Conservation (phyloP, 2,113 vertebrate species). For the Sceloporus tristichus region DNA sequence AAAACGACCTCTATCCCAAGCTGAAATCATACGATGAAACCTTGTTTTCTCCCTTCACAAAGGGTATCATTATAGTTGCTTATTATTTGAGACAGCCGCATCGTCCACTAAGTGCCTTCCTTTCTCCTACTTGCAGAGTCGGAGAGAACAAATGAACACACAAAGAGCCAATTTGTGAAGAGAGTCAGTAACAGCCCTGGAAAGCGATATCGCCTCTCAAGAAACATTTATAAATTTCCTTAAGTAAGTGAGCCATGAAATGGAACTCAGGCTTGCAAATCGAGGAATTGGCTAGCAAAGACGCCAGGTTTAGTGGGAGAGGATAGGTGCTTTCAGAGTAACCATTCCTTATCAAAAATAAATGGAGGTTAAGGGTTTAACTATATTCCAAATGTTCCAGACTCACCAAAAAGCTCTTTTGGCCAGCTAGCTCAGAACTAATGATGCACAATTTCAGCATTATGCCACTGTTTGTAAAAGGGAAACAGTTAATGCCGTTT, state of each 20-base stretch:
- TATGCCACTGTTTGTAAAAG: neutral
- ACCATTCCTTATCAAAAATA: neutral
- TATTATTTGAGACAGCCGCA: slow-evolving; percentile 16
- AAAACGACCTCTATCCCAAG: slow-evolving; percentile 1
- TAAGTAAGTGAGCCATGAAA: slow-evolving; percentile 9
- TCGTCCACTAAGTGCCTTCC: slow-evolving; percentile 13
- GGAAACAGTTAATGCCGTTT: neutral
- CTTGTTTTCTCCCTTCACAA: slow-evolving; percentile 28
- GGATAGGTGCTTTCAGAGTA: neutral
- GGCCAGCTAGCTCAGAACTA: neutral
- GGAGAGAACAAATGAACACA: slow-evolving; percentile 46
- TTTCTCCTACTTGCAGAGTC: slow-evolving; percentile 6
- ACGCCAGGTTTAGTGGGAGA: neutral
- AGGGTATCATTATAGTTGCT: slow-evolving; percentile 31
- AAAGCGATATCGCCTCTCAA: neutral
- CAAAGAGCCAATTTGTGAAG: neutral
- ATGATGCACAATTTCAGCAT: neutral
- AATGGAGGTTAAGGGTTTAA: neutral
- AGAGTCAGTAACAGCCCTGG: slow-evolving; percentile 38
- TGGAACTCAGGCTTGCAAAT: neutral
- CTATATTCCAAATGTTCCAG: neutral
- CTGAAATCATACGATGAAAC: slow-evolving; percentile 47
- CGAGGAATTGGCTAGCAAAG: neutral
- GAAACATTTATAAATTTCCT: slow-evolving; percentile 1
- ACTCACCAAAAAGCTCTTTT: neutral